Evolutionary conservation across 1,140 invertebrate genomes (phyloP).

Genomic region (Scylla paramamosain): DNA sequence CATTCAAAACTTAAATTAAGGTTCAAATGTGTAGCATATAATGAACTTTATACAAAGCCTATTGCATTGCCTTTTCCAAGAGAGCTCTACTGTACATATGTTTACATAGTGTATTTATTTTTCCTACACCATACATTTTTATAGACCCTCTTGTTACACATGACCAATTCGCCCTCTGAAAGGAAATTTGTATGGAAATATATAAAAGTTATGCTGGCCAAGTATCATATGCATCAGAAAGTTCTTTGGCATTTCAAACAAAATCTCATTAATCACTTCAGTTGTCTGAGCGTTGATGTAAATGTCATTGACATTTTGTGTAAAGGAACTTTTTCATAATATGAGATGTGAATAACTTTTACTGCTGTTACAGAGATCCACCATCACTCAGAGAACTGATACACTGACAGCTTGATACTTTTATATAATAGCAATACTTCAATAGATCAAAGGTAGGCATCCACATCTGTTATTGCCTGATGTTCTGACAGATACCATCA

Average conservation of each 20-base stretch:
- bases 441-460: too few relatives aligned
- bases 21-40: neutral
- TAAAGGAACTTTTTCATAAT: too few relatives aligned
- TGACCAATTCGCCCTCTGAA: neutral
- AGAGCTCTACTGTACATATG: neutral
- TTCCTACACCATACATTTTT: neutral
- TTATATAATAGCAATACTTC: too few relatives aligned
- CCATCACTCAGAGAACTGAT: too few relatives aligned
- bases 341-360: too few relatives aligned
- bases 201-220: neutral
- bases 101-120: conserved; percentile 9
- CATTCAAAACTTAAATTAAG: neutral
- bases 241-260: neutral
- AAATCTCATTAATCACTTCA: neutral
- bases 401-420: too few relatives aligned
- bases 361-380: too few relatives aligned
- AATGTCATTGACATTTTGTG: too few relatives aligned
- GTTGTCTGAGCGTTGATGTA: too few relatives aligned
- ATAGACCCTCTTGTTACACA: neutral
- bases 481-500: too few relatives aligned
- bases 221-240: neutral
- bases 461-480: too few relatives aligned
- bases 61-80: conserved; percentile 11
- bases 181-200: neutral
- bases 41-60: neutral